Evolutionary conservation across 1,140 invertebrate genomes (phyloP), one percentile per base, ranked within the genome.

Genomic region (Anagrus nilaparvatae): DNA sequence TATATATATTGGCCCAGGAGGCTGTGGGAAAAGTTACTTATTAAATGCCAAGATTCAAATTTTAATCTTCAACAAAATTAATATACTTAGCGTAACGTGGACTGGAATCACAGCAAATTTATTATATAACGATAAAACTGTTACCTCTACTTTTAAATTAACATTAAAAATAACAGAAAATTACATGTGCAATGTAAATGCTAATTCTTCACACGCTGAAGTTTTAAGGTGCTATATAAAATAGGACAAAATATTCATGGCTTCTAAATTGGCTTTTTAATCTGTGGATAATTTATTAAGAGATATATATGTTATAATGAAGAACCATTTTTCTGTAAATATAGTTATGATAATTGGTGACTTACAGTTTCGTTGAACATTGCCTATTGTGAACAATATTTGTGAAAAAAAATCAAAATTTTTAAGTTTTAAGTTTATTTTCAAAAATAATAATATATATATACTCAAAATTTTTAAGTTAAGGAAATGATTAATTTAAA

Each of bases 21-120:
- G 37, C 19, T 29, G 24, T 30, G 29, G 29, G 4, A 39, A 39
- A 29, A 29, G 27, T 20, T 39, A 29, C 19, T 28, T 30, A 39
- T 27, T 39, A 29, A 20, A 27, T 39, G 7, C 16, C 12, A 28
- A 29, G 29, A 19, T 30, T 4, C 5, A 4, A 14, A 16, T 14
- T 30, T 14, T 30, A 16, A 14, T 4, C 17, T 5, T 9, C 19
- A 18, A 29, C 13, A 24, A 38, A 1, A 38, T 38, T 16, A 12
- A 5, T 27, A 5, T 27, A 14, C 5, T 19, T 16, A 14, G n/a
- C 27, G 24, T 38, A 7, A 24, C 24, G 16, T 38, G 24, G 13
- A 38, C 36, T 14, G 36, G 36, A 9, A 39, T 39, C 6, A 25
- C 36, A 29, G 27, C 36, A 28, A 39, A 39, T 39, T 30, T 29